A percentile compares a stretch with the other conserved stretches of the same genome.
Conservation (phyloP, 92 coral and sea anemone species). For the Palythoa caribaeorum region DNA sequence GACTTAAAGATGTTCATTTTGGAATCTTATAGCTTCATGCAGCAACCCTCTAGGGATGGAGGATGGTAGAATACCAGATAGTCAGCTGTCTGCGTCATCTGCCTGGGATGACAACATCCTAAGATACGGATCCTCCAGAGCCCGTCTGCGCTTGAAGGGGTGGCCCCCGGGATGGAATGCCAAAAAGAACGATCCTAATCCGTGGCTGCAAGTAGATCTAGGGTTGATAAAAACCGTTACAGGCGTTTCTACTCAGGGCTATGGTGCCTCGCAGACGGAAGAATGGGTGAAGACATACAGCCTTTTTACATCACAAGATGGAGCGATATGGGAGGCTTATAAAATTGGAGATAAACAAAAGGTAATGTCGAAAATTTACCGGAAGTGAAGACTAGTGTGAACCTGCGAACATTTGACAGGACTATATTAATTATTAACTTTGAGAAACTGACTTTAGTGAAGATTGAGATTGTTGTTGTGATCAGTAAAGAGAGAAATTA, state of each 20-base stretch:
- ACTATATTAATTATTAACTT: too few relatives aligned
- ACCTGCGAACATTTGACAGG: too few relatives aligned
- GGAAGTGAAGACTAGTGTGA: too few relatives aligned
- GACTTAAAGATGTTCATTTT: background rate
- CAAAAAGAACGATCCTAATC: slow-evolving; percentile 71
- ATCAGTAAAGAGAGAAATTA: too few relatives aligned
- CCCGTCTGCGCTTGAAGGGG: slow-evolving; percentile 66
- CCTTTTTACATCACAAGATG: slow-evolving; percentile 71
- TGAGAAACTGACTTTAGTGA: too few relatives aligned
- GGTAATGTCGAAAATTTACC: slow-evolving; percentile 39
- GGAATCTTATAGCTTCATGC: slow-evolving; percentile 60
- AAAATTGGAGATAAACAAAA: slow-evolving; percentile 63
- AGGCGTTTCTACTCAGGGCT: slow-evolving; percentile 84
- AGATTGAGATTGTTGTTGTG: too few relatives aligned
- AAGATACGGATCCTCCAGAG: slow-evolving; percentile 80
- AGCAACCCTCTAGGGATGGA: slow-evolving; percentile 78
- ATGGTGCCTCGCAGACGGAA: slow-evolving; percentile 58
- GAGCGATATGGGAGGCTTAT: slow-evolving; percentile 68
- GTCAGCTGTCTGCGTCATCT: slow-evolving; percentile 76
- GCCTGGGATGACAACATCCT: slow-evolving; percentile 72
- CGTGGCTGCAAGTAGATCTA: slow-evolving; percentile 84
- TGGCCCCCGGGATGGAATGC: slow-evolving; percentile 95
- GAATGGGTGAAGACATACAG: slow-evolving; percentile 88
- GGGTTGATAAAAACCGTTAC: slow-evolving; percentile 64
- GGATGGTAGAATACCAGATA: slow-evolving; percentile 62